Evolutionary conservation across 1,140 invertebrate genomes (phyloP), one percentile per base, ranked within the genome.

Genomic region (Hylaeus anthracinus): DNA sequence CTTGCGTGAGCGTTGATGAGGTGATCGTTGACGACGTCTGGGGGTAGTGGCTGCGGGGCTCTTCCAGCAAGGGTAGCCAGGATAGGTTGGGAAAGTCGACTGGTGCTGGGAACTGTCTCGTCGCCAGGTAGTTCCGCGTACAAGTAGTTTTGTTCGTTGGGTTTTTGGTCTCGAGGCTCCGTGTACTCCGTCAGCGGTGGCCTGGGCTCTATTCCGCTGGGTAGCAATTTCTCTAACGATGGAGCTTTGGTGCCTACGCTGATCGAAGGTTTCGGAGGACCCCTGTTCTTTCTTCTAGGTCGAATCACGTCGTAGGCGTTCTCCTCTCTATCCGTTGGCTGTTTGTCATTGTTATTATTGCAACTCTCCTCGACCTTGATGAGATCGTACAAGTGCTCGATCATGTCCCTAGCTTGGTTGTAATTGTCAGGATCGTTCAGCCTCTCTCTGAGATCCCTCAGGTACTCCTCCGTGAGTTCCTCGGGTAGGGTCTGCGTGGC

Each of bases 321-420:
- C 61, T 96, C 95, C 60, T 95, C 94, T 8, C 93, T 93, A 41
- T 86, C 85, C 0, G 85, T 79, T 1, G 81, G 53, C 58, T 87
- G 86, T n/a, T 90, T 89, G 43, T 90, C 89, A 65, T 92, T 91
- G 75, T 95, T 94, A 51, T 94, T 94, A 84, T 96, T 96, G 83
- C 95, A 96, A 58, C 94, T 96, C 81, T 96, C 96, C 87, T 96
- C 95, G 1, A 96, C 95, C 87, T 97, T 96, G 65, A 97, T 97
- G 43, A 96, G 93, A 90, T 97, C 96, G 85, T 97, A 97, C 3
- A 97, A 91, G 80, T 96, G 95, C 87, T 97, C 96, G 70, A 97
- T 97, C 94, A 96, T 96, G 91, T 96, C 96, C 41, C 95, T 94
- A 1, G 96, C 96, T 86, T 97, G 95, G 61, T 95, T 95, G 83